Conservation (phyloP, 30 jellyfish, hydroid and myxozoan genomes). For the Aurelia sp. region DNA sequence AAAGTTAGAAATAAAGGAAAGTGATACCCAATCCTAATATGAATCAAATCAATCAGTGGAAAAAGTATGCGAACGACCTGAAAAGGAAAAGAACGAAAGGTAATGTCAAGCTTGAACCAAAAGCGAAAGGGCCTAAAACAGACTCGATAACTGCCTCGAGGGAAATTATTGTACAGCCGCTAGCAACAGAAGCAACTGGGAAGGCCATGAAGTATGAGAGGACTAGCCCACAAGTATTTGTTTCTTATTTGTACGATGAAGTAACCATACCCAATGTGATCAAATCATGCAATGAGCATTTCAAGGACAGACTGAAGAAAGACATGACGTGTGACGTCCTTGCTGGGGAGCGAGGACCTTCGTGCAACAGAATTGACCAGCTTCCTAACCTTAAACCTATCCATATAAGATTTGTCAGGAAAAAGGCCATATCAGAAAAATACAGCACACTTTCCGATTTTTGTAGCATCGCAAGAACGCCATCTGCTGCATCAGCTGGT, state of each 20-base stretch:
- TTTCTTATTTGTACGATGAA: constrained; percentile 32
- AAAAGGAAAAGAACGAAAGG: constrained; percentile 9
- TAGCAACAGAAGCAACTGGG: constrained; percentile 52
- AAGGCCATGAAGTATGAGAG: constrained; percentile 61
- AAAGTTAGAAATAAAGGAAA: too few relatives aligned
- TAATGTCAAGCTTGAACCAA: background rate
- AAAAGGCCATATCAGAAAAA: constrained; percentile 1
- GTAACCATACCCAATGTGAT: constrained; percentile 13
- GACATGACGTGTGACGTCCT: constrained; percentile 30
- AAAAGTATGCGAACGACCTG: constrained; percentile 12
- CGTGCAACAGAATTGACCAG: constrained; percentile 35
- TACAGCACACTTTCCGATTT: background rate
- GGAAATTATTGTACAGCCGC: constrained; percentile 51
- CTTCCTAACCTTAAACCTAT: constrained; percentile 28
- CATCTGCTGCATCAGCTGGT: too few relatives aligned
- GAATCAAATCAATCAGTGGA: constrained; percentile 11
- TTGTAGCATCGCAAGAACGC: background rate
- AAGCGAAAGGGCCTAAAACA: background rate
- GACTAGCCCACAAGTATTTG: constrained; percentile 59
- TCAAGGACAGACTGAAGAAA: too few relatives aligned
- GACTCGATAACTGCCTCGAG: constrained; percentile 14
- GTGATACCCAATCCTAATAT: background rate
- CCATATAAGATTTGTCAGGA: constrained; percentile 50
- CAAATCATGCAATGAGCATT: constrained; percentile 30
- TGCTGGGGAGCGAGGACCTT: constrained; percentile 65